Percentiles rank a stretch among this genome's conserved stretches.
These are phyloP conservation scores for Doris montereyensis DNA, from an alignment of 2,888 invertebrate species.

Conservation along the genomic window DNA sequence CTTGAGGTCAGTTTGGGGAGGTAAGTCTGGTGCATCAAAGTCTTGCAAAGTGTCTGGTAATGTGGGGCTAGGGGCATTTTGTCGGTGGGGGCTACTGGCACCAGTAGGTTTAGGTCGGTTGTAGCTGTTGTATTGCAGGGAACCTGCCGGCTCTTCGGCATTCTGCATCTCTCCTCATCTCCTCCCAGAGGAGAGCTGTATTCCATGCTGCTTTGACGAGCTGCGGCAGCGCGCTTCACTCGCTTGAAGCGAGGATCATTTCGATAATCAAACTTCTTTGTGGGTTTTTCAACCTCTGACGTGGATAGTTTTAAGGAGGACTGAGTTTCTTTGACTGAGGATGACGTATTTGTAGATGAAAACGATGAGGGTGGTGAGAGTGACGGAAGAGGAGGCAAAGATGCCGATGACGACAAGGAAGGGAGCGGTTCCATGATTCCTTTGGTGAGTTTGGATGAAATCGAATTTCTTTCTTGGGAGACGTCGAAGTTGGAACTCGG, in stretches of 20 bases:
- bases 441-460: no score
- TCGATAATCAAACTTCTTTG: slow-evolving; percentile 63
- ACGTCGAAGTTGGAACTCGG: no score
- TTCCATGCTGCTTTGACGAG: slow-evolving; percentile 67
- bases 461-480: no score
- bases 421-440: no score
- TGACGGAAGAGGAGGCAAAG: neutral
- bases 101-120: slow-evolving; percentile 52
- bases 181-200: slow-evolving; percentile 69
- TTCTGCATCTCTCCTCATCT: slow-evolving; percentile 47
- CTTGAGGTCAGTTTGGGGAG: slow-evolving; percentile 52
- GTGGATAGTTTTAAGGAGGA: neutral
- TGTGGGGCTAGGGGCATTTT: slow-evolving; percentile 32
- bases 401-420: neutral
- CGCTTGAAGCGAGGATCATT: slow-evolving; percentile 72
- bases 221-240: slow-evolving; percentile 51
- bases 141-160: slow-evolving; percentile 23
- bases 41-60: slow-evolving; percentile 42
- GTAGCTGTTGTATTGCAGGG: slow-evolving; percentile 63
- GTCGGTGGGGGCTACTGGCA: neutral
- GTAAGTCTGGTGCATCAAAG: slow-evolving; percentile 34
- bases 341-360: neutral
- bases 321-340: slow-evolving; percentile 14
- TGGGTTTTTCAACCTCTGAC: slow-evolving; percentile 39
- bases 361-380: neutral